Conservation (phyloP, 2,113 vertebrate species). For the Morphnarchus princeps region DNA sequence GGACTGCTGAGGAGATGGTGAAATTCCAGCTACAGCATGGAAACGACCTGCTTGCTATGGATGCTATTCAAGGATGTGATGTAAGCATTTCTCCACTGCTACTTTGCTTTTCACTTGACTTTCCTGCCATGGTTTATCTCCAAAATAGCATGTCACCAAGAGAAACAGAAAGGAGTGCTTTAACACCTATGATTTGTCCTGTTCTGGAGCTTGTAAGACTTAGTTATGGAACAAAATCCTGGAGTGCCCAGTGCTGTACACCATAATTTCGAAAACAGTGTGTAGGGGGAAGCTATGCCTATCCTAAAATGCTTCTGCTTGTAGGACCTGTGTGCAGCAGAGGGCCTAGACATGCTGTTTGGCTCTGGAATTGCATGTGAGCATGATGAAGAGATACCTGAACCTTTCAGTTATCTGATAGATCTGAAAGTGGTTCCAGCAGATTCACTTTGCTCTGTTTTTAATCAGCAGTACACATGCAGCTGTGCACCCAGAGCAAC, state of each 20-base stretch:
- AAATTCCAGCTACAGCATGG: too few species aligned
- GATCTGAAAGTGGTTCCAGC: not conserved
- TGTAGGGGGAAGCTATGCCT: not conserved
- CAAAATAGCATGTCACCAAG: not conserved
- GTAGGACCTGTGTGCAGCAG: not conserved
- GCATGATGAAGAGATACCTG: not conserved
- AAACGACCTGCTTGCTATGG: too few species aligned
- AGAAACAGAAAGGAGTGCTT: not conserved
- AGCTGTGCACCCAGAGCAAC: not conserved
- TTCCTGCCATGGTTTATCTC: too few species aligned
- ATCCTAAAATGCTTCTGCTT: not conserved
- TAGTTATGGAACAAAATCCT: too few species aligned
- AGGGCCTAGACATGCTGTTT: not conserved
- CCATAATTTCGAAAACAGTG: not conserved
- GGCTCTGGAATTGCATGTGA: not conserved
- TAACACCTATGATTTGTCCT: not conserved
- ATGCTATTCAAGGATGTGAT: too few species aligned
- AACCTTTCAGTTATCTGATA: not conserved
- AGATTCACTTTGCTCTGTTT: not conserved
- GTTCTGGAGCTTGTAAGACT: not conserved
- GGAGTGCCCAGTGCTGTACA: not conserved
- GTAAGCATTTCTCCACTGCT: too few species aligned
- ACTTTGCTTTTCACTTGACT: too few species aligned
- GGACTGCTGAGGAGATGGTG: too few species aligned
- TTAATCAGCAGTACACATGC: not conserved